Percentiles rank a stretch among this genome's conserved stretches.
Evolutionary conservation across 2,113 vertebrate species (phyloP).

Genomic region (Forbesichthys agassizii): DNA sequence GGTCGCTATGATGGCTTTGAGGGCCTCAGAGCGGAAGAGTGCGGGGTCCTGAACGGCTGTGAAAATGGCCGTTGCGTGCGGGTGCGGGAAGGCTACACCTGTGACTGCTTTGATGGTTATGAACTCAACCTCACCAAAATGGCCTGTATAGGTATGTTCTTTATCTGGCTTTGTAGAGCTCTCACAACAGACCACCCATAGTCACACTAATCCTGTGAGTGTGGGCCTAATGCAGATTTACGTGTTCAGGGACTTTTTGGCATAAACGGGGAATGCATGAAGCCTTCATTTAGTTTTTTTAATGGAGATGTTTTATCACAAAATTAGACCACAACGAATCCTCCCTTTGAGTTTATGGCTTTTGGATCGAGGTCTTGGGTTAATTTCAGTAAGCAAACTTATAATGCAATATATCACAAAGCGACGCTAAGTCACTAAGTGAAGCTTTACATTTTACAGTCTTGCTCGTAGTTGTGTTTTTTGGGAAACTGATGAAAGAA

Average conservation of each 20-base stretch:
- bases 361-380: conserved; percentile 33
- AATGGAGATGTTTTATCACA: conserved; percentile 23
- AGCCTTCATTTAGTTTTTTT: conserved; percentile 22
- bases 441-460: conserved; percentile 53
- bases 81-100: conserved; percentile 91
- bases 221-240: conserved; percentile 10
- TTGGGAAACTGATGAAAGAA: conserved; percentile 60
- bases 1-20: conserved; percentile 82
- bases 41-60: conserved; percentile 90
- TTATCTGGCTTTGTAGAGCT: background rate
- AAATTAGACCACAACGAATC: conserved; percentile 36
- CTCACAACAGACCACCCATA: conserved; percentile 30
- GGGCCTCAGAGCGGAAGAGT: conserved; percentile 89
- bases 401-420: conserved; percentile 38
- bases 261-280: conserved; percentile 33
- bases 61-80: conserved; percentile 94
- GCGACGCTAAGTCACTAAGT: conserved; percentile 30
- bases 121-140: conserved; percentile 83
- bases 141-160: conserved; percentile 75
- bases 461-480: conserved; percentile 55
- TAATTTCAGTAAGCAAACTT: conserved; percentile 48
- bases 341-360: conserved; percentile 23
- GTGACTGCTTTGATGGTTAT: conserved; percentile 94
- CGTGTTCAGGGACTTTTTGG: conserved; percentile 6
- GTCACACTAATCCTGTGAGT: background rate